Conservation (phyloP, 2,113 vertebrate species). For the Nothobranchius kuhntae region DNA sequence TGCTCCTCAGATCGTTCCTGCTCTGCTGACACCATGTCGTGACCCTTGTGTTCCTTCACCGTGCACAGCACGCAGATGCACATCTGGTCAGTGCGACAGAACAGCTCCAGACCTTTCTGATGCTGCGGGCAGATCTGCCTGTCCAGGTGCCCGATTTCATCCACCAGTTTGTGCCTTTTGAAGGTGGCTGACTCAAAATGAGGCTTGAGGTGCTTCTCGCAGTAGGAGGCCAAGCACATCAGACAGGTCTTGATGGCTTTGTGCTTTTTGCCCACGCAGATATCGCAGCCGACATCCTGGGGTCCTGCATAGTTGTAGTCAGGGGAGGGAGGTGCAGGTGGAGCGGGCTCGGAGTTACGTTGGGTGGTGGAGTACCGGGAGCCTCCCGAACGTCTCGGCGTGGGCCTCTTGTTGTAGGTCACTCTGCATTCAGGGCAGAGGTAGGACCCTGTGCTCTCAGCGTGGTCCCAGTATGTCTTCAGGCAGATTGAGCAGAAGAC, state of each 20-base stretch:
- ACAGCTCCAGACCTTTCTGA: slow-evolving; percentile 82
- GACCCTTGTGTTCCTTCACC: slow-evolving; percentile 83
- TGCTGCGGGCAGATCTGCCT: slow-evolving; percentile 82
- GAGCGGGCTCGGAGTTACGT: slow-evolving; percentile 61
- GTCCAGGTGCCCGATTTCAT: slow-evolving; percentile 70
- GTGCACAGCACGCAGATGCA: slow-evolving; percentile 82
- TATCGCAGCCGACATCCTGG: slow-evolving; percentile 80
- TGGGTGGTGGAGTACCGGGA: slow-evolving; percentile 55
- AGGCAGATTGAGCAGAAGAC: slow-evolving; percentile 79
- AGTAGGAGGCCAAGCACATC: slow-evolving; percentile 93
- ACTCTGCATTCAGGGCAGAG: slow-evolving; percentile 78
- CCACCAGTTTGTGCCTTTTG: slow-evolving; percentile 90
- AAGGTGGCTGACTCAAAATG: slow-evolving; percentile 87
- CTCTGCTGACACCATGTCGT: slow-evolving; percentile 83
- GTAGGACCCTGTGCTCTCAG: slow-evolving; percentile 74
- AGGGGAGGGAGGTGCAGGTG: slow-evolving; percentile 77
- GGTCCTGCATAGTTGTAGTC: slow-evolving; percentile 82
- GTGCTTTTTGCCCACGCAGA: slow-evolving; percentile 83
- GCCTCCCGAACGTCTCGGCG: slow-evolving; percentile 65
- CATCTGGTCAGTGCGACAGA: slow-evolving; percentile 76
- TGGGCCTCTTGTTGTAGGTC: slow-evolving; percentile 80
- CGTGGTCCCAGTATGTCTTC: slow-evolving; percentile 83
- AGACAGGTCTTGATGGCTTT: slow-evolving; percentile 87
- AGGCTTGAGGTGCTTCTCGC: slow-evolving; percentile 87
- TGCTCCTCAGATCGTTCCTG: slow-evolving; percentile 81